phyloP scores from a whole-genome alignment of 1,140 invertebrate species.

The Hycleus phaleratus region DNA sequence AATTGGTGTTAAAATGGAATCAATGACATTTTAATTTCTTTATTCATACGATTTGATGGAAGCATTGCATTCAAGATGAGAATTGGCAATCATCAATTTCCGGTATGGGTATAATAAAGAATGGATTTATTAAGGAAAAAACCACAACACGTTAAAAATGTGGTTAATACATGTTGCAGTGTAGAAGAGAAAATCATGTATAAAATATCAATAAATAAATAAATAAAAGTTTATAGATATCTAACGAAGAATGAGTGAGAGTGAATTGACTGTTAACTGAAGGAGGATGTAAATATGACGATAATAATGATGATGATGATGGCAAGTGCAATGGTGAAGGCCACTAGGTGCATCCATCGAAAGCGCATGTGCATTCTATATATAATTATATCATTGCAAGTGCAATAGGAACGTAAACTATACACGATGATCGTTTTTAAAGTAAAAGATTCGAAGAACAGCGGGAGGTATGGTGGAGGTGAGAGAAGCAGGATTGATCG shows the following conservation, averaged over 20 bases:
- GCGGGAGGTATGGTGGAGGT: constrained; percentile 9
- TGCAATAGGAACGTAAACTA: constrained; percentile 8
- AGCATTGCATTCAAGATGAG: neutral
- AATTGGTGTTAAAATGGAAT: neutral
- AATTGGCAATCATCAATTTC: constrained; percentile 7
- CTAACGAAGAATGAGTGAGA: no score
- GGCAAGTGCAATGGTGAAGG: constrained; percentile 14
- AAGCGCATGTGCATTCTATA: constrained; percentile 16
- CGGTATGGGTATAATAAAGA: neutral
- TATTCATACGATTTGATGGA: neutral
- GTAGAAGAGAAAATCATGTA: no score
- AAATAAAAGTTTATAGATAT: no score
- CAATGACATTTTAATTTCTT: constrained; percentile 10
- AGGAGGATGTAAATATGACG: no score
- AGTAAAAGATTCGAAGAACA: neutral
- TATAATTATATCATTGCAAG: constrained; percentile 26
- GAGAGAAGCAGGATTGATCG: neutral
- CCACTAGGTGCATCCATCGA: constrained; percentile 5
- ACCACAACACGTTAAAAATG: no score
- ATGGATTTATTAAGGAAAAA: no score
- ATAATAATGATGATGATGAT: neutral
- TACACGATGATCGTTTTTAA: neutral
- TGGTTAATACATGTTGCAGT: no score
- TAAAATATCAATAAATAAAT: no score
- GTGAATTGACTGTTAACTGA: no score